Evolutionary conservation across 2,797 vertebrate species (phyloP).

Genomic region (Threskiornis aethiopicus): DNA sequence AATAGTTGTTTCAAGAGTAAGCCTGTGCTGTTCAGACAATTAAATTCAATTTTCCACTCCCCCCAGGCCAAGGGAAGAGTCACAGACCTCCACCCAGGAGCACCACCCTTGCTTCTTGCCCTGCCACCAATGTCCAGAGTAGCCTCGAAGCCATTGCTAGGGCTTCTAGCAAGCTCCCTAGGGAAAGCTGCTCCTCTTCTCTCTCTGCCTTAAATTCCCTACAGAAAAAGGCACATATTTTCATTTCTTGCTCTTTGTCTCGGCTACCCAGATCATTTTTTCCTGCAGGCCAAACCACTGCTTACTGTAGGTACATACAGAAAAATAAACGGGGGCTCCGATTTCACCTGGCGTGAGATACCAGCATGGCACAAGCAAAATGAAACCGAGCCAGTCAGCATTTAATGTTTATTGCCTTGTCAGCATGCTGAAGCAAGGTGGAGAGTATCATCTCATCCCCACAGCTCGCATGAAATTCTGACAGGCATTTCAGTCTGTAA

Average conservation of each 20-base stretch:
- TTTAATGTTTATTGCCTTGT: background rate
- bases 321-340: background rate
- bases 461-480: background rate
- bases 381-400: background rate
- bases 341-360: background rate
- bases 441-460: background rate
- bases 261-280: background rate
- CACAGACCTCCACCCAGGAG: background rate
- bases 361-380: background rate
- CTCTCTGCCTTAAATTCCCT: background rate
- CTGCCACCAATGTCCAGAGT: background rate
- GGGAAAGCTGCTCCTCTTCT: background rate
- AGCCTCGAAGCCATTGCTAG: background rate
- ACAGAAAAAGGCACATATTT: background rate
- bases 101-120: background rate
- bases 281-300: background rate
- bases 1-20: background rate
- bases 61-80: background rate
- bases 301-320: background rate
- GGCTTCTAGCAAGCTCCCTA: background rate
- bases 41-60: background rate
- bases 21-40: background rate
- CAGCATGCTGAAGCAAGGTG: background rate
- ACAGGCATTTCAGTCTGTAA: background rate
- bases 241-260: background rate